Evolutionary conservation across 1,140 invertebrate species (phyloP).

Genomic region (Brachionus plicatilis): DNA sequence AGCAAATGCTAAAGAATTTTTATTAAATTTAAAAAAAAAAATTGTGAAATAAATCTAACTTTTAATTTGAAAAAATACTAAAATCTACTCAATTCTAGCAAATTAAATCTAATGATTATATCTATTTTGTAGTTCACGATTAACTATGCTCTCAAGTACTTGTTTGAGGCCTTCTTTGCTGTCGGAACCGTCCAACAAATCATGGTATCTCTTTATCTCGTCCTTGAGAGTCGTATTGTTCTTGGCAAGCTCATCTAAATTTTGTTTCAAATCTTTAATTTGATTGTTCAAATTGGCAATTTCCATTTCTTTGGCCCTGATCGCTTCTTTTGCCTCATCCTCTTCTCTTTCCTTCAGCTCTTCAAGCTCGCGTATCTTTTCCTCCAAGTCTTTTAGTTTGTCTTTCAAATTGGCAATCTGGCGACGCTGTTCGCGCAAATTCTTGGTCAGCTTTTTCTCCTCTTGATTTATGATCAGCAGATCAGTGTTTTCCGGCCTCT

Average conservation of each 20-base stretch:
- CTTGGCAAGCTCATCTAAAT: background rate
- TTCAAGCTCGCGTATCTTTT: slow-evolving; percentile 13
- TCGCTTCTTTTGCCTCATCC: background rate
- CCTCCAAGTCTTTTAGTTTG: background rate
- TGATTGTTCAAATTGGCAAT: background rate
- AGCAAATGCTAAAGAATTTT: background rate
- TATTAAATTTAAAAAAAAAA: too few relatives aligned
- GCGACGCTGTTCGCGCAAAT: background rate
- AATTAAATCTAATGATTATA: background rate
- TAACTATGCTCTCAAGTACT: background rate
- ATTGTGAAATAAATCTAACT: background rate
- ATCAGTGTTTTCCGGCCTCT: background rate
- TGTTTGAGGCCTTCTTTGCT: background rate
- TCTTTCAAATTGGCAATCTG: background rate
- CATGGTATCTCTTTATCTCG: slow-evolving; percentile 13
- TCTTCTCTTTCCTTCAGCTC: background rate
- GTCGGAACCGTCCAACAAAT: slow-evolving; percentile 1
- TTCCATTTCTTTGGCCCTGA: background rate
- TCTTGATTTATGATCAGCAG: background rate
- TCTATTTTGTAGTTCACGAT: background rate
- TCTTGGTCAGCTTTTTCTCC: background rate
- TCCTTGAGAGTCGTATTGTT: background rate
- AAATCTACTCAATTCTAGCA: background rate
- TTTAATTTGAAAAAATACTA: background rate
- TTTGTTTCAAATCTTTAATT: background rate